Base-by-base conservation (phyloP, 1,140 invertebrate species). In the Papilio machaon region DNA sequence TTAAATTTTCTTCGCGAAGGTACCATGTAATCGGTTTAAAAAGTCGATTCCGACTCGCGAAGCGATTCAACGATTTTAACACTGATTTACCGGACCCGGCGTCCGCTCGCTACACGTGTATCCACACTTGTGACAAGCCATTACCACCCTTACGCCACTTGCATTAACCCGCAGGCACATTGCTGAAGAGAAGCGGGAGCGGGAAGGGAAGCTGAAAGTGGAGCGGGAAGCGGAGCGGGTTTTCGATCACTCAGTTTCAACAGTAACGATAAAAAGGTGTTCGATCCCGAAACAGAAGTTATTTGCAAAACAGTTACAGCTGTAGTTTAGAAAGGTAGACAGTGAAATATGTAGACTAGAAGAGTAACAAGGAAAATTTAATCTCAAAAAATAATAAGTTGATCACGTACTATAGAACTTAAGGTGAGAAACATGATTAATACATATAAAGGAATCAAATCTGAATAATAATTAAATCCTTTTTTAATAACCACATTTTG, bases 11-110 rank as follows among this genome's bases (percentile, higher is more conserved):
- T 67, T 64, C 77, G 76, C 76, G 77, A 79, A 67, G 77, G 77
- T 58, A 79, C 77, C 77, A 43, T 79, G 77, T 79, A 79, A 79
- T 79, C 77, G 77, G 77, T 79, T 79, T 64, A 78, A 78, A 74
- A 64, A 79, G 77, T 64, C 77, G 77, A 79, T 79, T 67, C 19
- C 77, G 74, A 76, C 47, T 76, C 47, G 38, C 58, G 60, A 11
- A 43, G 77, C 77, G 47, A 79, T 79, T 79, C 47, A 19, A 67
- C 77, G 77, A 67, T 64, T 79, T 79, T 67, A 79, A 79, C 77
- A 79, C 77, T 79, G 77, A 79, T 79, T 79, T 79, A 79, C 77
- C 54, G 35, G 43, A 47, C 77, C 8, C 35, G n/a, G 77, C 77
- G 77, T 60, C 77, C 75, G 23, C 43, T 79, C 77, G 52, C 58